Conservation (phyloP, 1,140 invertebrate species). For the Tenebrio molitor region DNA sequence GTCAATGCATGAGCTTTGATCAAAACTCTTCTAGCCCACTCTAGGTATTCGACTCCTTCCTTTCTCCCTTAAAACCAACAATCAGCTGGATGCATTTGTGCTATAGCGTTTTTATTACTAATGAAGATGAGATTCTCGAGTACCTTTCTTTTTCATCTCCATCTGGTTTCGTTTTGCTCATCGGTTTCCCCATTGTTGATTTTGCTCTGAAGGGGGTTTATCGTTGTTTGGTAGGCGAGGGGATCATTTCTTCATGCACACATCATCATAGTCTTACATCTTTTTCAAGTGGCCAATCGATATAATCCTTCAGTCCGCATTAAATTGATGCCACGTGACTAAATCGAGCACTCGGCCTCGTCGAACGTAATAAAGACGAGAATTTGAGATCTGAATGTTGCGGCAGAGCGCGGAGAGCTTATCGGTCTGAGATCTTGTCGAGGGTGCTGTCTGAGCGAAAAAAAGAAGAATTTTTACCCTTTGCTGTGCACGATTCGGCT, state of each 20-base stretch:
- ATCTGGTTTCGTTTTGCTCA: neutral
- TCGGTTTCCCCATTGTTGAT: neutral
- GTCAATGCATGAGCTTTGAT: constrained; percentile 13
- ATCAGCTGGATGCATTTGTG: too few relatives aligned
- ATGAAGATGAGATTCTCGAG: too few relatives aligned
- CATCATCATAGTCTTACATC: constrained; percentile 19
- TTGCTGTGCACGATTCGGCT: neutral
- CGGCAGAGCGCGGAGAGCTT: constrained; percentile 20
- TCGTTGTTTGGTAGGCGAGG: too few relatives aligned
- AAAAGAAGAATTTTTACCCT: neutral
- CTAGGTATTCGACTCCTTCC: too few relatives aligned
- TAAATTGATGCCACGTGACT: constrained; percentile 49
- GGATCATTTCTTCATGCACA: neutral
- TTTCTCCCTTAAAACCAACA: too few relatives aligned
- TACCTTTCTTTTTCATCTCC: too few relatives aligned
- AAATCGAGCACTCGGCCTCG: constrained; percentile 33
- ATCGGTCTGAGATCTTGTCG: constrained; percentile 12
- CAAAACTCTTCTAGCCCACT: too few relatives aligned
- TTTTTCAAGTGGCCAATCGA: constrained; percentile 49
- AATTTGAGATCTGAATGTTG: constrained; percentile 36
- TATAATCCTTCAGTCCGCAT: constrained; percentile 48
- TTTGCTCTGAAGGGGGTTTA: too few relatives aligned
- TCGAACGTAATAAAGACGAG: constrained; percentile 38
- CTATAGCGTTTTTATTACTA: too few relatives aligned
- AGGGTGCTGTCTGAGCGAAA: neutral